Percentiles rank a stretch among this genome's conserved stretches.
These are phyloP conservation scores for Erynnis tages DNA, from an alignment of 2,888 invertebrate genomes.

Conservation along the genomic window DNA sequence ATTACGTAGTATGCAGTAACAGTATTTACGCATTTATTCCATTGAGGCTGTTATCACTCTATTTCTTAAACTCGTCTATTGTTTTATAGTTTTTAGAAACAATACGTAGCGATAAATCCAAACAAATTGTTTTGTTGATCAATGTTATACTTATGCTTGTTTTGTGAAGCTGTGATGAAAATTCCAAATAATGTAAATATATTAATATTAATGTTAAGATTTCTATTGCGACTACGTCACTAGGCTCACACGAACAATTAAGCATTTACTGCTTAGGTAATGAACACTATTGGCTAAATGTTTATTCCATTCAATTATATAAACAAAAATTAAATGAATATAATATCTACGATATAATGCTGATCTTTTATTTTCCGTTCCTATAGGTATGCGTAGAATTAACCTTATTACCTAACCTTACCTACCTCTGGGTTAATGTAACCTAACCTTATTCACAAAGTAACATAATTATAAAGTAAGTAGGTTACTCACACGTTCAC, in stretches of 20 bases:
- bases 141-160: slow-evolving; percentile 69
- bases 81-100: slow-evolving; percentile 68
- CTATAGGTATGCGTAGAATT: too few species aligned
- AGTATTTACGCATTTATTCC: slow-evolving; percentile 77
- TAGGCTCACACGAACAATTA: slow-evolving; percentile 74
- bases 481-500: too few species aligned
- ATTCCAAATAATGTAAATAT: slow-evolving; percentile 80
- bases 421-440: too few species aligned
- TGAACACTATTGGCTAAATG: slow-evolving; percentile 74
- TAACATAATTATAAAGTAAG: too few species aligned
- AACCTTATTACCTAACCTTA: too few species aligned
- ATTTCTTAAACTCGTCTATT: slow-evolving; percentile 40
- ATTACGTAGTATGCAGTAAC: slow-evolving; percentile 38
- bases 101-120: slow-evolving; percentile 44
- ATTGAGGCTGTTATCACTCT: slow-evolving; percentile 60
- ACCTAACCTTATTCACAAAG: too few species aligned
- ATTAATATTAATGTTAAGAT: slow-evolving; percentile 76
- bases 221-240: slow-evolving; percentile 66
- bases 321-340: slow-evolving; percentile 77
- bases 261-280: slow-evolving; percentile 72
- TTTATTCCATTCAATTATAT: slow-evolving; percentile 79
- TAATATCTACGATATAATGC: slow-evolving; percentile 50
- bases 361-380: slow-evolving; percentile 48
- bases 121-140: slow-evolving; percentile 70
- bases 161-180: slow-evolving; percentile 81